Base-by-base conservation (phyloP, 2,888 invertebrate genomes). In the Ferdinandea cuprea region DNA sequence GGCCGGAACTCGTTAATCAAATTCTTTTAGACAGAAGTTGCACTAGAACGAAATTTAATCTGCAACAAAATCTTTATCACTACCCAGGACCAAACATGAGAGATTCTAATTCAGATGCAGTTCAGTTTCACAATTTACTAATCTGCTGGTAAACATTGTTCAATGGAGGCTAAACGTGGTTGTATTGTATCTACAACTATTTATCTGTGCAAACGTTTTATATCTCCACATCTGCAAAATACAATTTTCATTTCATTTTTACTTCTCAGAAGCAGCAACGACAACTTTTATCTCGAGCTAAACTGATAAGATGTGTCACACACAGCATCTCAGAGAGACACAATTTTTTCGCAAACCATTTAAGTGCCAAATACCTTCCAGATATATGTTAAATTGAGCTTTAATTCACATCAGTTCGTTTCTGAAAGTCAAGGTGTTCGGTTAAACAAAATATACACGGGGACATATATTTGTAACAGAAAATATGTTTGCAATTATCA, bases 401-500 rank as follows among this genome's bases (percentile, higher is more conserved):
- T 30, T n/a, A n/a, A 15, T 17, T 46, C 25, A 1, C 46, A 37
- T 48, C 73, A 74, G 73, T 74, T 48, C 11, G 37, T 48, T 40
- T 30, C 32, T 28, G 56, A 30, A 58, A 65, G 65, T 65, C 65
- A 42, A 65, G 25, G 56, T 48, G 56, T 56, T 50, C 65, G 52
- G 48, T 15, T 40, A 25, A 25, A 17, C n/a, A n/a, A n/a, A 15
- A 30, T 59, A 32, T n/a, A 25, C 9, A 30, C 37, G 21, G 21
- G 40, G 32, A 32, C 17, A 13, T 32, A 19, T 19, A 37, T 25
- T 40, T 35, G 1, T 74, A 65, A 42, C 9, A 2, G 17, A 19
- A 11, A 44, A 28, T 32, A 21, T 44, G 1, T 1, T 40, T 9
- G 3, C 5, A 48, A 30, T 42, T 35, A 5, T 32, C 8, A n/a